Base-by-base conservation (phyloP, 2,113 vertebrate genomes). In the Gallinago undulata region DNA sequence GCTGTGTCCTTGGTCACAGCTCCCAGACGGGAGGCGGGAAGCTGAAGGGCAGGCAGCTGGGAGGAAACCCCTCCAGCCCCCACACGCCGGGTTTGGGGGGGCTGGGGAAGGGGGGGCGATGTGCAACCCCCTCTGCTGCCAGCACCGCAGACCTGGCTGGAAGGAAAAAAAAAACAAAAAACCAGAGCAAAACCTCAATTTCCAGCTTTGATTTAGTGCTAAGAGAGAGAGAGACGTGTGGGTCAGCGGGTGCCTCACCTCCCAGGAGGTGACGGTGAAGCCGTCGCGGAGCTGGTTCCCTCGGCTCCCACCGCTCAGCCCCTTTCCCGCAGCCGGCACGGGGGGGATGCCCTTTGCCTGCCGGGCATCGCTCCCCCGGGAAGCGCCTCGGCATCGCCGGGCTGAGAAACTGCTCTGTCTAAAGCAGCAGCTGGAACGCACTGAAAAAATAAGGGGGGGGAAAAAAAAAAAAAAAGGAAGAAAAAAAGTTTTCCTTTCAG, bases 221-320 rank as follows among this genome's bases (percentile, higher is more conserved):
- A 19, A 47, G 21, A 19, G 8, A 77, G 50, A 66, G 64, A 69
- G 66, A 85, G 43, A 27, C 12, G 12, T 3, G 8, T 0, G 37
- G 78, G 28, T 24, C 43, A 53, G 7, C 23, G 2, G 7, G 16
- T 5, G 3, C 45, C 62, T n/a, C 27, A 4, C 4, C 37, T 53
- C 53, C 78, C 2, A 2, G 10, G 10, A 55, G 82, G 59, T 3
- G 47, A 27, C 10, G 7, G 57, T 23, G 69, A 22, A 16, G 33
- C 25, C 79, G 13, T 3, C 1, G 28, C 1, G 19, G 8, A 6
- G 50, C 24, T 21, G 4, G 1, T 19, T 5, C 13, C 3, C 1
- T 16, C 7, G 3, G 1, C 77, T 6, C 4, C 5, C 60, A 2
- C n/a, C 19, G 39, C 53, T 13, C 74, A 73, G 87, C 8, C 8